Evolutionary conservation across 2,797 vertebrate genomes (phyloP).

Genomic region (Cephalopachus bancanus): DNA sequence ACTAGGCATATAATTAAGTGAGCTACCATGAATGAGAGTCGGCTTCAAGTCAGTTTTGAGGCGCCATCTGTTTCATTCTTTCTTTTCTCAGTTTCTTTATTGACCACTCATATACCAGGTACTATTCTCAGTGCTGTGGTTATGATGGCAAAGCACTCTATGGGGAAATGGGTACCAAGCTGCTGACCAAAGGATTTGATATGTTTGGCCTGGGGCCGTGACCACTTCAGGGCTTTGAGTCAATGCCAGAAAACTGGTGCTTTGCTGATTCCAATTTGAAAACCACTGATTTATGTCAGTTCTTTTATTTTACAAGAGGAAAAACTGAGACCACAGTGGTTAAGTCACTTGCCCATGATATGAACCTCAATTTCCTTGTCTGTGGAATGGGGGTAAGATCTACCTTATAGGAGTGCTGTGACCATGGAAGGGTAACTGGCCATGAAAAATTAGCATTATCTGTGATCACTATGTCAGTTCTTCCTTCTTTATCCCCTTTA

Average conservation of each 20-base stretch:
- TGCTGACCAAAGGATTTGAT: neutral
- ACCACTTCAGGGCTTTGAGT: neutral
- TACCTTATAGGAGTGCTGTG: neutral
- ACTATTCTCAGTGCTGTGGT: neutral
- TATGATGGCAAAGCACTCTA: neutral
- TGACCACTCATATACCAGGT: neutral
- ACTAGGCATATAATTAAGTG: neutral
- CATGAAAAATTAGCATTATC: neutral
- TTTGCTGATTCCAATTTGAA: slow-evolving; percentile 11
- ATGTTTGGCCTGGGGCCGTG: neutral
- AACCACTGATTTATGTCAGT: neutral
- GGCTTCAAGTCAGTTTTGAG: neutral
- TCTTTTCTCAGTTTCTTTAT: neutral
- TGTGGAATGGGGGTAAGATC: neutral
- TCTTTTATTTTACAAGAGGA: neutral
- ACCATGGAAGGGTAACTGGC: neutral
- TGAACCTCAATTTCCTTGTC: neutral
- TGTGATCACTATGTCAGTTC: neutral
- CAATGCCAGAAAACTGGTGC: neutral
- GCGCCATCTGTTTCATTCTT: neutral
- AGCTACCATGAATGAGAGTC: neutral
- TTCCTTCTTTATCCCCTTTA: neutral
- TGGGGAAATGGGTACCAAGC: neutral
- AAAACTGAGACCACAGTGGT: neutral
- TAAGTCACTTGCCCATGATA: neutral